These are phyloP conservation scores for Erethizon dorsatum DNA, from an alignment of 2,797 vertebrate species.

Conservation along the genomic window DNA sequence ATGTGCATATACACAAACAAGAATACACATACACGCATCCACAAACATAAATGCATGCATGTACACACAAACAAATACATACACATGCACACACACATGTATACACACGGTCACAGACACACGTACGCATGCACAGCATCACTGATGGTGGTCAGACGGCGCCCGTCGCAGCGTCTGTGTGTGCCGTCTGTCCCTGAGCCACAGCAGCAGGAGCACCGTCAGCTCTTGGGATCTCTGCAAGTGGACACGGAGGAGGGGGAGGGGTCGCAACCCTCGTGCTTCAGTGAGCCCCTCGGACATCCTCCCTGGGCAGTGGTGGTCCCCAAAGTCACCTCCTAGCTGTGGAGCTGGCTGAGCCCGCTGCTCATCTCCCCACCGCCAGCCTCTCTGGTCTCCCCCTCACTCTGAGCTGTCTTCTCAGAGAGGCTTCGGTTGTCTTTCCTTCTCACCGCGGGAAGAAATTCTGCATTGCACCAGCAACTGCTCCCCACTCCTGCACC, in stretches of 20 bases:
- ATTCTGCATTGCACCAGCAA: no score
- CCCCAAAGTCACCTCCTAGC: neutral
- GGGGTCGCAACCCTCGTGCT: fast-evolving
- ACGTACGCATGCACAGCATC: neutral
- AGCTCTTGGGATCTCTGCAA: neutral
- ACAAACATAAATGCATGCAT: neutral
- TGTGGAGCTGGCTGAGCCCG: neutral
- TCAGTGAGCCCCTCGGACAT: neutral
- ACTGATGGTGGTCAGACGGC: neutral
- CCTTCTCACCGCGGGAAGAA: neutral
- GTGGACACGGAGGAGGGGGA: neutral
- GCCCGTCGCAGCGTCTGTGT: neutral
- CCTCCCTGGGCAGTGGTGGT: fast-evolving
- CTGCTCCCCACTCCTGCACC: no score
- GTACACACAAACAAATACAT: neutral
- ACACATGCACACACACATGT: neutral
- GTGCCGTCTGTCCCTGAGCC: neutral
- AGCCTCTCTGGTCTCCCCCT: neutral
- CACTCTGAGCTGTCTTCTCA: neutral
- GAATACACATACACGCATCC: neutral
- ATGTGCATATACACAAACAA: no score
- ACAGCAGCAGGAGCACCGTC: neutral
- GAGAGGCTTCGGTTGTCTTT: neutral
- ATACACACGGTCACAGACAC: no score
- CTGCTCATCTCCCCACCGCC: neutral